Evolutionary conservation across 2,888 invertebrate genomes (phyloP).

Genomic region (Drosophila algonquin): DNA sequence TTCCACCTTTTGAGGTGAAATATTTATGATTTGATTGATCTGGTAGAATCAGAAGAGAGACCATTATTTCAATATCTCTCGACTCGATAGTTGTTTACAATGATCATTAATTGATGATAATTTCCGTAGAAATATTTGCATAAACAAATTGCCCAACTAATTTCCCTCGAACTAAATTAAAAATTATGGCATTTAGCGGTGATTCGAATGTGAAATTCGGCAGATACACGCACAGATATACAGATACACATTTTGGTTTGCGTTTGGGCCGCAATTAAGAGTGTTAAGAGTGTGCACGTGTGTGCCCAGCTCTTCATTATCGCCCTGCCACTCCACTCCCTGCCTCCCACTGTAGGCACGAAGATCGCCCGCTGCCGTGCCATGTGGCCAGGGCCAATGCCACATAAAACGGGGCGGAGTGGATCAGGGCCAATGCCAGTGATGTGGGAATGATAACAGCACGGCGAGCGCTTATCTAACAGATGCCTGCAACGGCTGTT

Average conservation of each 20-base stretch:
- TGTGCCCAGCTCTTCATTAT: neutral
- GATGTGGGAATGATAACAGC: slow-evolving; percentile 62
- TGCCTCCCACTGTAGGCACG: no score
- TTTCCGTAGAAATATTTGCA: slow-evolving; percentile 50
- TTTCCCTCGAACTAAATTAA: slow-evolving; percentile 17
- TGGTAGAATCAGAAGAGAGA: no score
- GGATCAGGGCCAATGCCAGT: slow-evolving; percentile 53
- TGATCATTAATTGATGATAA: slow-evolving; percentile 36
- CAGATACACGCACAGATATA: slow-evolving; percentile 11
- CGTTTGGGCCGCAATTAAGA: slow-evolving; percentile 12
- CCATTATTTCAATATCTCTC: slow-evolving; percentile 27
- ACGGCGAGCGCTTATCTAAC: slow-evolving; percentile 47
- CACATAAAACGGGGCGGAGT: slow-evolving; percentile 5
- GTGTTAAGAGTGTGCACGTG: slow-evolving; percentile 32
- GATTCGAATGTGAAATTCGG: slow-evolving; percentile 59
- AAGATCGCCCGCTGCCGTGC: no score
- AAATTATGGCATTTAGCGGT: slow-evolving; percentile 49
- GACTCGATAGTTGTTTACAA: slow-evolving; percentile 8
- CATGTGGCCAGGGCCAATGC: slow-evolving; percentile 41
- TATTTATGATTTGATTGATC: no score
- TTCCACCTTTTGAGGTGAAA: no score
- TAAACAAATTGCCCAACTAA: slow-evolving; percentile 28
- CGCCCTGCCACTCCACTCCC: no score
- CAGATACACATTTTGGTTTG: neutral
- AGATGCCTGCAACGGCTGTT: slow-evolving; percentile 30